A percentile compares a stretch with the other conserved stretches of the same genome.
These are phyloP conservation scores for Laothoe populi DNA, from an alignment of 2,888 invertebrate genomes.

Conservation along the genomic window DNA sequence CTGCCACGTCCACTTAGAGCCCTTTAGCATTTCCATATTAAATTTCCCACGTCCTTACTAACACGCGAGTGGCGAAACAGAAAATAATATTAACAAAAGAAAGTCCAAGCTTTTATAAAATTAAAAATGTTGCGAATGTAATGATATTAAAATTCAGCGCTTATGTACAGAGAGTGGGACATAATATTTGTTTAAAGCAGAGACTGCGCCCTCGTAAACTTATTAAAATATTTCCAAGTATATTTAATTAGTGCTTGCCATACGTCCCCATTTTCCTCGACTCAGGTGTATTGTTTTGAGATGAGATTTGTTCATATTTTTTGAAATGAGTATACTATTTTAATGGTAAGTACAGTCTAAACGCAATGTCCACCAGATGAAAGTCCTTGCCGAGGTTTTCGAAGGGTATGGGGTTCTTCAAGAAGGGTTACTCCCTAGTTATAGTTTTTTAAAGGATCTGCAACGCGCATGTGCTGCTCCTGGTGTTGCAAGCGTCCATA, in stretches of 20 bases:
- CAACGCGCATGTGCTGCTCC: no score
- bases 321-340: slow-evolving; percentile 30
- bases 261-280: slow-evolving; percentile 65
- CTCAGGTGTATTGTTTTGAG: slow-evolving; percentile 64
- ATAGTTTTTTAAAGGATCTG: no score
- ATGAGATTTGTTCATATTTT: slow-evolving; percentile 40
- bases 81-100: slow-evolving; percentile 58
- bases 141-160: slow-evolving; percentile 83
- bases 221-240: slow-evolving; percentile 83
- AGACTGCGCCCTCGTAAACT: slow-evolving; percentile 73
- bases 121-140: slow-evolving; percentile 78
- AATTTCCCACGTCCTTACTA: slow-evolving; percentile 35
- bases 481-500: no score
- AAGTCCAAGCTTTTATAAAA: slow-evolving; percentile 73
- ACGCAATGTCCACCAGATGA: no score
- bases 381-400: no score
- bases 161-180: slow-evolving; percentile 55
- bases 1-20: slow-evolving; percentile 10
- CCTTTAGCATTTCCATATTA: slow-evolving; percentile 26
- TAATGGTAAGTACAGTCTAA: no score
- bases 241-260: slow-evolving; percentile 81
- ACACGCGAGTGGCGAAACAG: slow-evolving; percentile 38
- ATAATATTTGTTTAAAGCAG: slow-evolving; percentile 80
- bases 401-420: no score
- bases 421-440: no score